phyloP scores from a whole-genome alignment of 2,113 vertebrate genomes.

The Vulpes vulpes region DNA sequence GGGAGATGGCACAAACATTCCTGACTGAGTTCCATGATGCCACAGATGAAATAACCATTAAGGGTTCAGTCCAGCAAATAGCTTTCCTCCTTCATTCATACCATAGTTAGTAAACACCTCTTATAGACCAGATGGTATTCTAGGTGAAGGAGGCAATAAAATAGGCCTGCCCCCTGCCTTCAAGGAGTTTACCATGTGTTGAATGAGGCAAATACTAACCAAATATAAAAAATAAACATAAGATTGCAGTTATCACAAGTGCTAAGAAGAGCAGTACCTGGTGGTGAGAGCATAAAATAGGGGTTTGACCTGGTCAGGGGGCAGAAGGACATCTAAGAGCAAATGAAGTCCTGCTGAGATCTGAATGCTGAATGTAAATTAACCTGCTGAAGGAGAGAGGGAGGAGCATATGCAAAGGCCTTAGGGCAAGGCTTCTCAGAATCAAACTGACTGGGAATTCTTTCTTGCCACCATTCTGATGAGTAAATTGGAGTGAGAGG shows the following conservation, averaged over 20 bases:
- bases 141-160: background rate
- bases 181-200: background rate
- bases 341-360: background rate
- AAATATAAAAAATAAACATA: background rate
- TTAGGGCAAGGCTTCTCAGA: background rate
- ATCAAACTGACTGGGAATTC: background rate
- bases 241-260: background rate
- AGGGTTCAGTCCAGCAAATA: background rate
- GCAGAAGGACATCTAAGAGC: background rate
- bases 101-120: background rate
- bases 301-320: background rate
- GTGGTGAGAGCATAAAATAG: background rate
- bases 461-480: background rate
- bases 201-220: background rate
- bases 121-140: background rate
- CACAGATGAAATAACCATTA: background rate
- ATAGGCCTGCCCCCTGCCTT: background rate
- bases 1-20: background rate
- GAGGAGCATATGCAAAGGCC: background rate
- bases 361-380: background rate
- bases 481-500: background rate
- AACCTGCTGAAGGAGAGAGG: background rate
- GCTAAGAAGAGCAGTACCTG: background rate
- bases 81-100: background rate
- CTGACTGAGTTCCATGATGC: background rate